Conservation (phyloP, 2,888 invertebrate genomes). For the Drosophila hamatofila region DNA sequence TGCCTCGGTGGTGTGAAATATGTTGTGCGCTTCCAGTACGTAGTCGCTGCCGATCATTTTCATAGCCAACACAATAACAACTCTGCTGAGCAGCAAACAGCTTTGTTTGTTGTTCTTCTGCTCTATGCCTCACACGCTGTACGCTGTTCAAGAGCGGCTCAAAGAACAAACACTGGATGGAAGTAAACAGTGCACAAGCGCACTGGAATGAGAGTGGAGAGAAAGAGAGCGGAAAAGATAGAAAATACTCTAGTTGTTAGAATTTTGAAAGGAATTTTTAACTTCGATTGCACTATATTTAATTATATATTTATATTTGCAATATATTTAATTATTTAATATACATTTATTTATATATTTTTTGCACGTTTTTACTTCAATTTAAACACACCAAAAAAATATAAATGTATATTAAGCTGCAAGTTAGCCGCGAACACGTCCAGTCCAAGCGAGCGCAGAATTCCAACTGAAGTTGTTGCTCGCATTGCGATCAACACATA, state of each 20-base stretch:
- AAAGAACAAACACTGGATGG: constrained; percentile 41
- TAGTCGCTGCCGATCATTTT: constrained; percentile 94
- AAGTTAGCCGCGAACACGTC: constrained; percentile 70
- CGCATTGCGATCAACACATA: constrained; percentile 27
- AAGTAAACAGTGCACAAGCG: constrained; percentile 42
- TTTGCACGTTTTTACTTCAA: background rate
- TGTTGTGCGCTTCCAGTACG: constrained; percentile 93
- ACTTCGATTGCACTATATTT: background rate
- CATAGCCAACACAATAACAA: constrained; percentile 55
- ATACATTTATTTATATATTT: background rate
- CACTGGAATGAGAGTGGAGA: constrained; percentile 13
- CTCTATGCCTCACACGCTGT: constrained; percentile 56
- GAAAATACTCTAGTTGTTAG: background rate
- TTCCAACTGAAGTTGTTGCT: constrained; percentile 72
- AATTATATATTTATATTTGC: background rate
- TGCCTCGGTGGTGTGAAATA: constrained; percentile 95
- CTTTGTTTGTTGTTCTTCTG: constrained; percentile 61
- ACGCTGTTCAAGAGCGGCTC: constrained; percentile 62
- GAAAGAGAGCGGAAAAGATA: constrained; percentile 4
- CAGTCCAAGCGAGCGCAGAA: constrained; percentile 60
- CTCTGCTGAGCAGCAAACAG: constrained; percentile 19
- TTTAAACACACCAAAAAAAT: constrained; percentile 13
- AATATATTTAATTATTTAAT: background rate
- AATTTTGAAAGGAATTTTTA: background rate
- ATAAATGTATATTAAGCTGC: background rate